Percentiles rank a stretch among this genome's conserved stretches.
Conservation (phyloP, 1,140 invertebrate genomes). For the Neodiprion lecontei region DNA sequence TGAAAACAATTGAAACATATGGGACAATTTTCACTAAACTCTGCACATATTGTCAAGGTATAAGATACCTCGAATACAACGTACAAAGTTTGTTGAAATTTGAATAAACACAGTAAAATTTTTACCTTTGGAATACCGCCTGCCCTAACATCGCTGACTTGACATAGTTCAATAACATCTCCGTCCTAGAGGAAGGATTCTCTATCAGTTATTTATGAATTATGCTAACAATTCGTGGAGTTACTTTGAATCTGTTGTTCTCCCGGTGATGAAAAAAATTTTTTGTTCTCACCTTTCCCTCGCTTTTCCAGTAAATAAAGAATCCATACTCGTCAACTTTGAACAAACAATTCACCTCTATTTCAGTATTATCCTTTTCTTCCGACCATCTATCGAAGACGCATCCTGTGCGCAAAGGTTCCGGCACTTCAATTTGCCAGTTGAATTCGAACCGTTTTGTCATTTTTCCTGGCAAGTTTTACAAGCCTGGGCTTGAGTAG, state of each 20-base stretch:
- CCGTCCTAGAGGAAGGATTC: slow-evolving; percentile 80
- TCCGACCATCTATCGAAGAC: slow-evolving; percentile 97
- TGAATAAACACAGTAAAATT: slow-evolving; percentile 10
- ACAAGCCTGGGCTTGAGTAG: not conserved
- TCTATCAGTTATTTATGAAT: slow-evolving; percentile 1
- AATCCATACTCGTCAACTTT: slow-evolving; percentile 99
- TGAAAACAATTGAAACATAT: slow-evolving; percentile 17
- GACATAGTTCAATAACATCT: slow-evolving; percentile 94
- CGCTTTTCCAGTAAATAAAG: slow-evolving; percentile 99
- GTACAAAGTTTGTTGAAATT: slow-evolving; percentile 9
- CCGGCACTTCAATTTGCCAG: slow-evolving; percentile 94
- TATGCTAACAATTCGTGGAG: slow-evolving; percentile 13
- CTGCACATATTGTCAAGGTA: too few species aligned
- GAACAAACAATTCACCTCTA: slow-evolving; percentile 89
- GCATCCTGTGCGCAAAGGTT: slow-evolving; percentile 81
- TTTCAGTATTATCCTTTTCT: slow-evolving; percentile 89
- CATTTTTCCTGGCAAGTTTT: slow-evolving; percentile 66
- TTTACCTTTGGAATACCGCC: slow-evolving; percentile 87
- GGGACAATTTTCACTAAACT: not conserved
- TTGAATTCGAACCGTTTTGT: slow-evolving; percentile 99
- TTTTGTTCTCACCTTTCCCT: slow-evolving; percentile 78
- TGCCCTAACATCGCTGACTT: slow-evolving; percentile 95
- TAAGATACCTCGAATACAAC: too few species aligned
- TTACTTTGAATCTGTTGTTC: slow-evolving; percentile 14
- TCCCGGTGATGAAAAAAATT: slow-evolving; percentile 2